A percentile compares a stretch with the other conserved stretches of the same genome.
These are phyloP conservation scores for Nephotettix cincticeps DNA, from an alignment of 1,140 invertebrate genomes.

Conservation along the genomic window DNA sequence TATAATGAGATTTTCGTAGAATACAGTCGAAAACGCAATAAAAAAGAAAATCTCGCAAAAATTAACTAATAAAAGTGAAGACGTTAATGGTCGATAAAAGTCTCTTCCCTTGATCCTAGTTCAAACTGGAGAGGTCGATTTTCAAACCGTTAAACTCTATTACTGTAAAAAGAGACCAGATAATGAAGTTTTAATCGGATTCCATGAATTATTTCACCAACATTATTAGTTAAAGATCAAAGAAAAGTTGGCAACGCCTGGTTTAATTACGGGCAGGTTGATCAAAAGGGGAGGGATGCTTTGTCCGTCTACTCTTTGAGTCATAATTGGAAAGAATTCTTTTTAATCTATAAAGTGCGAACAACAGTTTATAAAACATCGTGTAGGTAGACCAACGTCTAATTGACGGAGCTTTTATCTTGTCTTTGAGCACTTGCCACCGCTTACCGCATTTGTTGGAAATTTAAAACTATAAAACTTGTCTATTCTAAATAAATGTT, in stretches of 20 bases:
- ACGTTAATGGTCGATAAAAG: no score
- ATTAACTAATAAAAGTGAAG: no score
- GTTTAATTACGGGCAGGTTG: slow-evolving; percentile 4
- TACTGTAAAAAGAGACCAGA: neutral
- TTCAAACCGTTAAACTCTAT: no score
- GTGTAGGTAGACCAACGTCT: no score
- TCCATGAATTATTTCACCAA: slow-evolving; percentile 19
- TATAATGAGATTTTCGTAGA: no score
- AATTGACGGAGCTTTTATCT: no score
- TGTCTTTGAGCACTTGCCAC: neutral
- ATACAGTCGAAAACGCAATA: no score
- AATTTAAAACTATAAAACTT: neutral
- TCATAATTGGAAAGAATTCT: neutral
- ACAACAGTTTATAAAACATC: no score
- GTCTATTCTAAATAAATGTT: no score
- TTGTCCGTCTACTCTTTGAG: slow-evolving; percentile 1
- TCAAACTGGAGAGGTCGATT: no score
- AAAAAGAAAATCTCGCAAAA: no score
- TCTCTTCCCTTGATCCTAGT: no score
- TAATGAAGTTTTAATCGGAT: neutral
- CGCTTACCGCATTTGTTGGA: neutral
- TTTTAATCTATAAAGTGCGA: neutral
- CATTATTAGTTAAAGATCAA: slow-evolving; percentile 11
- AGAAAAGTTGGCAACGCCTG: neutral
- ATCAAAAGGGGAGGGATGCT: neutral